Percentiles rank a stretch among this genome's conserved stretches.
Conservation (phyloP, 2,113 vertebrate genomes). For the Panthera leo region DNA sequence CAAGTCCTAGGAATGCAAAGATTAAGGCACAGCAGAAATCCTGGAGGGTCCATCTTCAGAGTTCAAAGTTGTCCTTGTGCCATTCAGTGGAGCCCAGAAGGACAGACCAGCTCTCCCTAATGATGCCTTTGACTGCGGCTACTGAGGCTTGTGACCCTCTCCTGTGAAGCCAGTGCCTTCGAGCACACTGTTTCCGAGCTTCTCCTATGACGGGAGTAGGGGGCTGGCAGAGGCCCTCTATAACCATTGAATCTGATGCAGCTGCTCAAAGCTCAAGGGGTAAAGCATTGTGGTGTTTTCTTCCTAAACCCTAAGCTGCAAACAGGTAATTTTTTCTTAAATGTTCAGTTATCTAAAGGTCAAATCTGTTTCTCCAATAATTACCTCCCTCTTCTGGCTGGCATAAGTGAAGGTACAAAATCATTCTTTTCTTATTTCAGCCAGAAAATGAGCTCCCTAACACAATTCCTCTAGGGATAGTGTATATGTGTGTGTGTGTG, state of each 20-base stretch:
- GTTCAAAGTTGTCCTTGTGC: background rate
- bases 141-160: background rate
- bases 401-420: background rate
- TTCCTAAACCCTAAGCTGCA: background rate
- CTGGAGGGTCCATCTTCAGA: background rate
- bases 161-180: background rate
- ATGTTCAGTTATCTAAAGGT: background rate
- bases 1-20: background rate
- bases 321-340: background rate
- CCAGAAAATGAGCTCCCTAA: background rate
- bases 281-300: background rate
- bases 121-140: background rate
- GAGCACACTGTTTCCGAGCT: background rate
- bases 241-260: background rate
- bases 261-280: background rate
- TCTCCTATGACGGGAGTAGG: background rate
- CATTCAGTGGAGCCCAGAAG: background rate
- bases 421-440: background rate
- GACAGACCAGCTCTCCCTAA: background rate
- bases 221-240: background rate
- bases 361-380: constrained; percentile 13
- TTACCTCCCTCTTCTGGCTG: background rate
- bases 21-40: background rate
- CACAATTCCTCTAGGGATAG: background rate
- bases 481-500: accelerated